Percentiles rank a stretch among this genome's conserved stretches.
These are phyloP conservation scores for Hemistola chrysoprasaria DNA, from an alignment of 2,888 invertebrate genomes.

Conservation along the genomic window DNA sequence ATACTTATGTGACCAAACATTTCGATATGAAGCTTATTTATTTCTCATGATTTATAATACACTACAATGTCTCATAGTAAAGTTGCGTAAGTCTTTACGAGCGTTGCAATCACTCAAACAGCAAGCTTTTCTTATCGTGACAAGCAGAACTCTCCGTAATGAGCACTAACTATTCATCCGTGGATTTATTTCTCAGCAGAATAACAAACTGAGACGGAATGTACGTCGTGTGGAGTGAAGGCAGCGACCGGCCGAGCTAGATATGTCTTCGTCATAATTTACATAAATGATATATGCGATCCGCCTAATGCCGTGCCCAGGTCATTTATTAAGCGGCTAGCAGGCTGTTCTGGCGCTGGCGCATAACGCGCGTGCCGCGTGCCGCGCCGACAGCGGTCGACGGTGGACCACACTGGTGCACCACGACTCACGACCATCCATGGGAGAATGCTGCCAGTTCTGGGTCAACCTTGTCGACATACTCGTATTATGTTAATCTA, in stretches of 20 bases:
- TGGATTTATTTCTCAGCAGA: slow-evolving; percentile 58
- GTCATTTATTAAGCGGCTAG: slow-evolving; percentile 76
- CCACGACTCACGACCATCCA: slow-evolving; percentile 29
- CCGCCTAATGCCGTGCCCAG: slow-evolving; percentile 74
- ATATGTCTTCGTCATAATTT: slow-evolving; percentile 82
- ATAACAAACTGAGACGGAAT: slow-evolving; percentile 63
- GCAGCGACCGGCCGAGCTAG: slow-evolving; percentile 64
- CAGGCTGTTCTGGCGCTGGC: slow-evolving; percentile 53
- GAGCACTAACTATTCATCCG: slow-evolving; percentile 43
- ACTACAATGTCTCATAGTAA: slow-evolving; percentile 12
- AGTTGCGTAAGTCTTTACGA: slow-evolving; percentile 16
- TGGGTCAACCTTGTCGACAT: slow-evolving; percentile 69
- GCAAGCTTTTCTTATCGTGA: slow-evolving; percentile 35
- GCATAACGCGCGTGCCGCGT: slow-evolving; percentile 75
- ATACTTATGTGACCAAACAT: background rate
- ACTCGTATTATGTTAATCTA: slow-evolving; percentile 63
- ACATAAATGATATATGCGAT: slow-evolving; percentile 81
- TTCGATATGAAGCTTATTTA: too few species aligned
- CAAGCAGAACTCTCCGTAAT: slow-evolving; percentile 46
- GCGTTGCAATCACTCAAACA: slow-evolving; percentile 27
- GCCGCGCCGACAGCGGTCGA: slow-evolving; percentile 65
- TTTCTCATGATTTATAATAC: too few species aligned
- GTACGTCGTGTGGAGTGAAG: slow-evolving; percentile 72
- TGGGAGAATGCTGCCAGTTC: slow-evolving; percentile 41
- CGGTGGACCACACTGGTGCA: slow-evolving; percentile 69